Evolutionary conservation across 2,113 vertebrate genomes (phyloP), one percentile per base, ranked within the genome.

Genomic region (Tragelaphus scriptus): DNA sequence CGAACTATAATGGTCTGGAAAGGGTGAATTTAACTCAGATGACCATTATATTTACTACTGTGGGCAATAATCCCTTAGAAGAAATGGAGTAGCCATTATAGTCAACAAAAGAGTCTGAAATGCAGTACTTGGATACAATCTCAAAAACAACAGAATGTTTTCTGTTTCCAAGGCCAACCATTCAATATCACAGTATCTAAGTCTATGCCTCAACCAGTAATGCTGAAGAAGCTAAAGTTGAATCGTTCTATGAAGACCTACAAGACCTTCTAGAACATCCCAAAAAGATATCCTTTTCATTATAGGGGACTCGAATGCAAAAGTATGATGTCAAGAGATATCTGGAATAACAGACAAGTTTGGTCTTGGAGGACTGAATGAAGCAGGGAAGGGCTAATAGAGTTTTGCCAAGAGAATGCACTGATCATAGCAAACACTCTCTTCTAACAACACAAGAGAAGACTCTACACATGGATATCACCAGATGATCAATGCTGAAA

Each of bases 401-500:
- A 71, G 17, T 71, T 40, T 40, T 71, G 68, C 19, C 68, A 71
- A 71, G n/a, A 71, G n/a, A 71, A 71, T 0, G 0, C n/a, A 23
- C n/a, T 71, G 68, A 11, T 71, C 68, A 71, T 71, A 71, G 68
- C 19, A 71, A 71, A 71, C 68, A 71, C 68, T n/a, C 5, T 71
- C 10, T 40, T 23, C 68, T n/a, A 71, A 23, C n/a, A 71, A 71
- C 19, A 23, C 68, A 71, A 71, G 10, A 71, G n/a, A 71, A 71
- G 19, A 40, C 19, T 17, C 3, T 71, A 23, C 68, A 40, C 5
- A 17, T 71, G 68, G 68, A 23, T n/a, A 36, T 36, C 68, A 36
- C 19, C n/a, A 71, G 4, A 71, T 71, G 19, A 5, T 12, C 9
- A 71, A 40, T 23, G 40, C 10, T 0, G 0, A 71, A 71, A 40